phyloP scores from a whole-genome alignment of 92 coral and sea anemone genomes.

The Galaxea fascicularis region DNA sequence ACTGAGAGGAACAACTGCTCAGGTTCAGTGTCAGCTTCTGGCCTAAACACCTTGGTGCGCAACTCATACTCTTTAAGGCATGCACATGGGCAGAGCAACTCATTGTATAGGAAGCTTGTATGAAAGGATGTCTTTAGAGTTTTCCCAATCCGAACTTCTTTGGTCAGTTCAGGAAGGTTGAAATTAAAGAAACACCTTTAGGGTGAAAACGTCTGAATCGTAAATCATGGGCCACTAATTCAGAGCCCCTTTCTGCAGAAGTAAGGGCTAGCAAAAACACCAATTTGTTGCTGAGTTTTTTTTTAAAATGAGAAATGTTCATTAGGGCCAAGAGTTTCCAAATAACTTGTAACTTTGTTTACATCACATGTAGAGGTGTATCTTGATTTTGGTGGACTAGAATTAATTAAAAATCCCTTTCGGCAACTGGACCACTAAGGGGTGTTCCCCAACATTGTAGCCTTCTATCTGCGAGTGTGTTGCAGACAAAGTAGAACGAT shows the following conservation, averaged over 20 bases:
- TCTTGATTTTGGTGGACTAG: slow-evolving; percentile 32
- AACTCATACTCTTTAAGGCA: slow-evolving; percentile 52
- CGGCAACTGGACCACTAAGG: slow-evolving; percentile 28
- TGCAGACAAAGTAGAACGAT: slow-evolving; percentile 49
- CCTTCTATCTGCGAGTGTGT: slow-evolving; percentile 49
- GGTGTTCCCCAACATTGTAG: slow-evolving; percentile 46
- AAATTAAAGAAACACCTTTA: slow-evolving; percentile 54
- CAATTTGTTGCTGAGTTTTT: slow-evolving; percentile 36
- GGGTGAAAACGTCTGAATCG: slow-evolving; percentile 45
- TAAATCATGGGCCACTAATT: slow-evolving; percentile 44
- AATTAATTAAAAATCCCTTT: slow-evolving; percentile 46
- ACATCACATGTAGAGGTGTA: slow-evolving; percentile 50
- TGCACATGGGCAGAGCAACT: slow-evolving; percentile 44
- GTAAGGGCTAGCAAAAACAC: slow-evolving; percentile 48
- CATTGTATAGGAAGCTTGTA: slow-evolving; percentile 35
- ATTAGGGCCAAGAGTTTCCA: slow-evolving; percentile 37
- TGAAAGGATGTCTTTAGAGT: slow-evolving; percentile 41
- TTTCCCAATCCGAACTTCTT: slow-evolving; percentile 37
- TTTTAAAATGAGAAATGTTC: slow-evolving; percentile 32
- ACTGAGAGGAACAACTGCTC: slow-evolving; percentile 40
- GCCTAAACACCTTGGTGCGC: slow-evolving; percentile 36
- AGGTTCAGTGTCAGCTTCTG: slow-evolving; percentile 21
- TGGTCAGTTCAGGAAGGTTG: slow-evolving; percentile 49
- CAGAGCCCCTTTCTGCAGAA: slow-evolving; percentile 48
- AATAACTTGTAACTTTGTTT: slow-evolving; percentile 23